Evolutionary conservation across 1,140 invertebrate genomes (phyloP).

Genomic region (Eubasilissa regina): DNA sequence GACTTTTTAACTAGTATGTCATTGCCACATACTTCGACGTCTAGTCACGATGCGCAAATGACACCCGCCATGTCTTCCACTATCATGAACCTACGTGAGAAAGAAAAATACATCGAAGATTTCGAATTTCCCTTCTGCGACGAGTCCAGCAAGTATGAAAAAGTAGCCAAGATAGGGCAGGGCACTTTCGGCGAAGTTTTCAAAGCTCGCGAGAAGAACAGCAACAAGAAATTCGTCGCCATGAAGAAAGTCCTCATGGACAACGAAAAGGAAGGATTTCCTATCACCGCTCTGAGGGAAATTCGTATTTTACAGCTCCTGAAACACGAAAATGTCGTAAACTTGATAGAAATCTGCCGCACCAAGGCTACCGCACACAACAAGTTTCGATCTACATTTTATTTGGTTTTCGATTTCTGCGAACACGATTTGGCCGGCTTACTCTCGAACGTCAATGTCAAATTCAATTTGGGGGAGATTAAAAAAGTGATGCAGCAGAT

Average conservation of each 20-base stretch:
- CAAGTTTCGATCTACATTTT: conserved; percentile 92
- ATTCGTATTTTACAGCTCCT: conserved; percentile 96
- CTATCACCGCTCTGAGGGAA: conserved; percentile 97
- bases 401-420: conserved; percentile 98
- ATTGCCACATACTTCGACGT: conserved; percentile 20
- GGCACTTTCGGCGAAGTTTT: conserved; percentile 99
- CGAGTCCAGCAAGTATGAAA: conserved; percentile 95
- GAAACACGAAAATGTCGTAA: conserved; percentile 98
- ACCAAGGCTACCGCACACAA: conserved; percentile 92
- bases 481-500: conserved; percentile 98
- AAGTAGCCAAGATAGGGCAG: conserved; percentile 97
- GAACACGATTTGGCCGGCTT: conserved; percentile 99
- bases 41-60: conserved; percentile 47
- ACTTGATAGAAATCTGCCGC: conserved; percentile 96
- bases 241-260: conserved; percentile 99
- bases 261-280: conserved; percentile 99
- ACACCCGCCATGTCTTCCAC: conserved; percentile 68
- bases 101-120: conserved; percentile 91
- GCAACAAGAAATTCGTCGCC: conserved; percentile 92
- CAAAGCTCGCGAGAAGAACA: conserved; percentile 92
- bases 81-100: conserved; percentile 76
- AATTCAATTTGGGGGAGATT: conserved; percentile 97
- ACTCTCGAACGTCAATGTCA: conserved; percentile 95
- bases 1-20: conserved; percentile 30
- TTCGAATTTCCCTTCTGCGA: conserved; percentile 94